Percentiles rank a stretch among this genome's conserved stretches.
These are phyloP conservation scores for Scartelaos histophorus DNA, from an alignment of 2,113 vertebrate genomes.

Conservation along the genomic window DNA sequence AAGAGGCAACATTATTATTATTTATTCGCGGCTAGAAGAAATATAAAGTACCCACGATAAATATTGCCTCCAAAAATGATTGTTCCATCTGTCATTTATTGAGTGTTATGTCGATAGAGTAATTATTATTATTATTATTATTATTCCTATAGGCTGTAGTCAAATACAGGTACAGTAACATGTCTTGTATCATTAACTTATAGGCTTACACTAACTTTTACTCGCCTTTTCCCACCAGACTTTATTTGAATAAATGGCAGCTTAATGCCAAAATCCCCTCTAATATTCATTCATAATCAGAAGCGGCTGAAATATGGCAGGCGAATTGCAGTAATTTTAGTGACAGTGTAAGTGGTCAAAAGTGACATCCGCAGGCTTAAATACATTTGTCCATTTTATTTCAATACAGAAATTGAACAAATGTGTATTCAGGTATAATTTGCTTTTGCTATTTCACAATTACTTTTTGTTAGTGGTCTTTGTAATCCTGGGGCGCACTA, in stretches of 20 bases:
- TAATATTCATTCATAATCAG: constrained; percentile 16
- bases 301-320: constrained; percentile 13
- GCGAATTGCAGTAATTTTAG: constrained; percentile 10
- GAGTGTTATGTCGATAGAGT: no score
- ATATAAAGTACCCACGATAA: no score
- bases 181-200: not conserved
- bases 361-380: constrained; percentile 2
- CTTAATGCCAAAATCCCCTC: not conserved
- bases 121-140: no score
- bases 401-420: not conserved
- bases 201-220: constrained; percentile 6
- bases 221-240: not conserved
- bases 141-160: constrained; percentile 16
- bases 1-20: no score
- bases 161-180: constrained; percentile 4
- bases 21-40: no score
- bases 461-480: not conserved
- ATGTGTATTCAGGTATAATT: not conserved
- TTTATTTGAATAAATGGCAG: constrained; percentile 11
- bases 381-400: constrained; percentile 4
- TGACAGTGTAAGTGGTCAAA: constrained; percentile 12
- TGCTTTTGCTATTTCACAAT: not conserved
- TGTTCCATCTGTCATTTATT: no score
- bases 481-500: no score
- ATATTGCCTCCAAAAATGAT: no score